A percentile compares a stretch with the other conserved stretches of the same genome.
Conservation (phyloP, 2,113 vertebrate genomes). For the Xiphophorus couchianus region DNA sequence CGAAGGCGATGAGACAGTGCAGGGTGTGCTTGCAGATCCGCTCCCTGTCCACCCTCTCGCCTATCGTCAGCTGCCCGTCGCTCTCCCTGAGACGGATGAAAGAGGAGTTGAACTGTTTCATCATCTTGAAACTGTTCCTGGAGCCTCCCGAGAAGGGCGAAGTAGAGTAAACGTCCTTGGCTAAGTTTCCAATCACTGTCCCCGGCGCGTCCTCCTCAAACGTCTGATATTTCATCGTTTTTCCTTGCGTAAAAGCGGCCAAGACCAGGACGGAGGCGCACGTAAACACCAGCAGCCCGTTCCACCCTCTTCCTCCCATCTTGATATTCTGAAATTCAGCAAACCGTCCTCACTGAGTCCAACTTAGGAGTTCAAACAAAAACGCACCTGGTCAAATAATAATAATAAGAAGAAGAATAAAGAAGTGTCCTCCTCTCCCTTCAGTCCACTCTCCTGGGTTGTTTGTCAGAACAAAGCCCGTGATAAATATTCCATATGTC, state of each 20-base stretch:
- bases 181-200: conserved; percentile 93
- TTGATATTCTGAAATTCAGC: conserved; percentile 27
- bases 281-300: conserved; percentile 60
- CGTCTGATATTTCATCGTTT: conserved; percentile 91
- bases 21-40: conserved; percentile 86
- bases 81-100: conserved; percentile 89
- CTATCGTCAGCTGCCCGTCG: conserved; percentile 93
- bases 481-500: conserved; percentile 67
- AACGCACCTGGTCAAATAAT: not conserved
- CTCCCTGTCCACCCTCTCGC: conserved; percentile 92
- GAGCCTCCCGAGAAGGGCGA: conserved; percentile 72
- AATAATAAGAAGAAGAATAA: not conserved
- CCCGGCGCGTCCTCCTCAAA: conserved; percentile 92
- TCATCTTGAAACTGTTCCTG: conserved; percentile 90
- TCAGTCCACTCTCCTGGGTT: conserved; percentile 17
- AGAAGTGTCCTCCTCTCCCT: conserved; percentile 18
- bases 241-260: conserved; percentile 72
- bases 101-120: conserved; percentile 96
- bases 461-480: conserved; percentile 14
- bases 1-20: conserved; percentile 91
- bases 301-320: conserved; percentile 71
- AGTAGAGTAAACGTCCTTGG: conserved; percentile 87
- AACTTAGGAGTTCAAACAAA: conserved; percentile 42
- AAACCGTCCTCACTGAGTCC: conserved; percentile 43
- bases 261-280: conserved; percentile 62